phyloP scores from a whole-genome alignment of 2,113 vertebrate genomes.

The Nannospalax galili region DNA sequence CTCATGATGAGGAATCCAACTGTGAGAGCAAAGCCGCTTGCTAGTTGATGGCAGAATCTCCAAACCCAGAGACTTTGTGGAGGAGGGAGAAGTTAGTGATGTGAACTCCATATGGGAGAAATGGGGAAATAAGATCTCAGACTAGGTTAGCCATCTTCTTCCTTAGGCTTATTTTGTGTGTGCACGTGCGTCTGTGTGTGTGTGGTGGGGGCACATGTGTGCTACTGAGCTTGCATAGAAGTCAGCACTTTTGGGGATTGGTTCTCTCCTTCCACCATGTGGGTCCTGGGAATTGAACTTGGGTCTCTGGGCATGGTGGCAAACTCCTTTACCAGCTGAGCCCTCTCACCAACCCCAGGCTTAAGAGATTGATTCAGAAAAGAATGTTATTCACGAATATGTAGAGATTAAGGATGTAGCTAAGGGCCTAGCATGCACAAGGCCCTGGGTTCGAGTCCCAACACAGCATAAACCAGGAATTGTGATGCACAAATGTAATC shows the following conservation, averaged over 20 bases:
- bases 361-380: neutral
- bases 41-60: neutral
- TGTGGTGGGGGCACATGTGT: no score
- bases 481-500: neutral
- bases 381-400: neutral
- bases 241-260: no score
- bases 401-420: neutral
- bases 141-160: conserved; percentile 10
- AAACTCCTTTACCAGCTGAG: no score
- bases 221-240: no score
- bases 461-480: neutral
- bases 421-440: neutral
- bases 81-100: conserved; percentile 25
- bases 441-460: neutral
- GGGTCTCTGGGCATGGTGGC: no score
- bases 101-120: neutral
- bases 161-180: neutral
- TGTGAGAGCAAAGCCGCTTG: conserved; percentile 15
- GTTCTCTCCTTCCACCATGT: no score
- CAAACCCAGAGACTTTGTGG: neutral
- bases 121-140: neutral
- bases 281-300: no score
- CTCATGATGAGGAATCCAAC: neutral
- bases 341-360: no score
- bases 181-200: no score